A percentile compares a stretch with the other conserved stretches of the same genome.
Conservation (phyloP, 1,140 invertebrate species). For the Diachasma alloeum region DNA sequence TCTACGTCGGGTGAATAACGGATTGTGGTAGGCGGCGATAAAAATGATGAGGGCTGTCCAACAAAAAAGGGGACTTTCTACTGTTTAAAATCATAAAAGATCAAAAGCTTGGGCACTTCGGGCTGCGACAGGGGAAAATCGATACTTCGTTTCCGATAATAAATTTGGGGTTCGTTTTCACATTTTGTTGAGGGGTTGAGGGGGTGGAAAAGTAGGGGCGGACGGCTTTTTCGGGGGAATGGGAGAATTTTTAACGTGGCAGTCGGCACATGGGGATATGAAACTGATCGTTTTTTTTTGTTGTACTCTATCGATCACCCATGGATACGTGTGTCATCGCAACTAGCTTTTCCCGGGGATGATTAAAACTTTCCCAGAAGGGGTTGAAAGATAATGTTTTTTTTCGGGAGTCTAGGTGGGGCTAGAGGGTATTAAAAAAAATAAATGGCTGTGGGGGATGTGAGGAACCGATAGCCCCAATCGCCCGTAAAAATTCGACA, state of each 20-base stretch:
- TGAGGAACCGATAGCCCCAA: conserved; percentile 14
- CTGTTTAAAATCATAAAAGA: conserved; percentile 30
- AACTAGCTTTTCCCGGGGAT: neutral
- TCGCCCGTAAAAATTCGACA: conserved; percentile 31
- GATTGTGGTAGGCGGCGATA: neutral
- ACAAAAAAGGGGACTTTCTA: conserved; percentile 19
- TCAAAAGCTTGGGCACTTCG: conserved; percentile 16
- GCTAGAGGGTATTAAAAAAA: conserved; percentile 12
- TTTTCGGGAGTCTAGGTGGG: neutral
- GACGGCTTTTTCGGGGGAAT: neutral
- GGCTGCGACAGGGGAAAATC: conserved; percentile 24
- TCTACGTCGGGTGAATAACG: neutral
- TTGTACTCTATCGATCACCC: conserved; percentile 22
- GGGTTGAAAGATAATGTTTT: conserved; percentile 3
- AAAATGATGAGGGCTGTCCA: conserved; percentile 1
- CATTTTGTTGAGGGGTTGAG: neutral
- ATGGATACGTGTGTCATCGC: conserved; percentile 21
- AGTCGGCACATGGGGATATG: neutral
- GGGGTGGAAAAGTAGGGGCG: neutral
- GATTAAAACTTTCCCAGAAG: conserved; percentile 27
- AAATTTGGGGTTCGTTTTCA: conserved; percentile 31
- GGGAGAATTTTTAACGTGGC: conserved; percentile 15
- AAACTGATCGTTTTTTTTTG: conserved; percentile 12
- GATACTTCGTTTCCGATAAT: conserved; percentile 34
- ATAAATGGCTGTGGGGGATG: neutral